Evolutionary conservation across 2,113 vertebrate species (phyloP), one percentile per base, ranked within the genome.

Genomic region (Megaptera novaeangliae): DNA sequence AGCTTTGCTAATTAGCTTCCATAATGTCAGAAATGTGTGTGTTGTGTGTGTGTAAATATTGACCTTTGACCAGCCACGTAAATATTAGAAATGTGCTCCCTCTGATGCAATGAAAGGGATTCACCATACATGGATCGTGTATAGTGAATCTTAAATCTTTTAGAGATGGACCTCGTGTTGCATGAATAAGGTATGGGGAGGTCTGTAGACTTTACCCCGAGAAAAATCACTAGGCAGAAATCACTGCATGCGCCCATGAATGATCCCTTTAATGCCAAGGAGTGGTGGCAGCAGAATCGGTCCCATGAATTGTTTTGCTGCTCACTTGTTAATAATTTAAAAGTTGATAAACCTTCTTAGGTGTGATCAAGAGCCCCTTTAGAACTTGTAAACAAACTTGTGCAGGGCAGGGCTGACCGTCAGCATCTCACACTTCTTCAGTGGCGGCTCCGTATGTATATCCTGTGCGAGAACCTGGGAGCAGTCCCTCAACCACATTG

Each of bases 361-460:
- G 9, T 59, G 17, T 34, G 23, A 27, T 27, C 23, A 80, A 49
- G 44, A 75, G 25, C 44, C 21, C 31, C 12, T 85, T 78, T 59
- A 72, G 72, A 52, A 88, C n/a, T 77, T 36, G 74, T 25, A 55
- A 81, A 14, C 39, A 63, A 27, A 61, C 18, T 36, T 25, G 6
- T 14, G 13, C 8, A 2, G 12, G 36, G 17, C 74, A 2, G 17
- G 31, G 74, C 49, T 34, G 44, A 13, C 18, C 10, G 25, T 74
- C 17, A 15, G 44, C 15, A 13, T 66, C 72, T 85, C n/a, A 17
- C 10, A 6, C 31, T 9, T 25, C 39, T 34, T 57, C 34, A 17
- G 57, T 21, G 41, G 14, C 41, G 14, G 49, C 39, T 44, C 46
- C 2, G 0, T 14, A 4, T 11, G 0, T 14, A 4, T 11, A 25